These are phyloP conservation scores for Cephonodes hylas DNA, from an alignment of 2,888 invertebrate genomes.

Conservation along the genomic window DNA sequence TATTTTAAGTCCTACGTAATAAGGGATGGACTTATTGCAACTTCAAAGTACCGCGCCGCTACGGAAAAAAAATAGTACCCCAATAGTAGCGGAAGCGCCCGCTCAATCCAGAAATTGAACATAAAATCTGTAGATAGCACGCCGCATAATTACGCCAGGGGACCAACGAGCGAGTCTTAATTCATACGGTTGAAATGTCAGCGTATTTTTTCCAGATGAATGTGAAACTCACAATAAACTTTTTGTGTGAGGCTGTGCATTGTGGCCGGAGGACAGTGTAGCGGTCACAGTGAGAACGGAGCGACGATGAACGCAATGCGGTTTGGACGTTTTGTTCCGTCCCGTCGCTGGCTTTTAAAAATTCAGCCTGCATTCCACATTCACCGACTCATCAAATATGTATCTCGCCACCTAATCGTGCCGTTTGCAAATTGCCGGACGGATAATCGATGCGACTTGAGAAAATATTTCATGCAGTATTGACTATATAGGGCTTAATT, in stretches of 20 bases:
- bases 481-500: too few relatives aligned
- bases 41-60: too few relatives aligned
- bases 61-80: too few relatives aligned
- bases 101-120: too few relatives aligned
- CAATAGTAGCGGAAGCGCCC: too few relatives aligned
- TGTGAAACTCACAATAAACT: neutral
- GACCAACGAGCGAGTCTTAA: too few relatives aligned
- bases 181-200: neutral
- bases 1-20: too few relatives aligned
- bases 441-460: neutral
- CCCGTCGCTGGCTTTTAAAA: slow-evolving; percentile 30
- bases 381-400: slow-evolving; percentile 23
- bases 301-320: slow-evolving; percentile 31
- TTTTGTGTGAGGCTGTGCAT: neutral
- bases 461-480: neutral
- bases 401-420: slow-evolving; percentile 13
- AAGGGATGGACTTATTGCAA: too few relatives aligned
- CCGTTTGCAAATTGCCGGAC: neutral
- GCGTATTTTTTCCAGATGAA: neutral
- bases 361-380: slow-evolving; percentile 30
- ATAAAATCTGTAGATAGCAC: too few relatives aligned
- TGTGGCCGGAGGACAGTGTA: slow-evolving; percentile 26
- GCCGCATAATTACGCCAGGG: too few relatives aligned
- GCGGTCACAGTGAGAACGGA: slow-evolving; percentile 19
- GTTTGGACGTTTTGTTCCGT: slow-evolving; percentile 28